Conservation (phyloP, 2,113 vertebrate species). For the Heterotilapia buettikoferi region DNA sequence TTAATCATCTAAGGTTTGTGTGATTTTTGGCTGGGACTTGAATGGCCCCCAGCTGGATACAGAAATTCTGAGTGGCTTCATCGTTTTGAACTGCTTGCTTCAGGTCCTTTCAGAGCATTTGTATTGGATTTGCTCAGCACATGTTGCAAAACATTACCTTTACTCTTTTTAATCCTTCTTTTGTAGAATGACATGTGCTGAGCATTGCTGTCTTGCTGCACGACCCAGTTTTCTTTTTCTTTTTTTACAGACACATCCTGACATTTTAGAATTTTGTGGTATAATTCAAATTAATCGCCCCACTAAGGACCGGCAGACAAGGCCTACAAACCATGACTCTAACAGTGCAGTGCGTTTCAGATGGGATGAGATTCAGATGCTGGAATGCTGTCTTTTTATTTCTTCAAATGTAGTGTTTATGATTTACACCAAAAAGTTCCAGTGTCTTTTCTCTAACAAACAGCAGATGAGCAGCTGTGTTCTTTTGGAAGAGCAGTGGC, state of each 20-base stretch:
- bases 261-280: neutral
- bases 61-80: neutral
- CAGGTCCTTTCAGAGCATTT: neutral
- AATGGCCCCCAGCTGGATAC: neutral
- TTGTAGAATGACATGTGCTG: neutral
- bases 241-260: neutral
- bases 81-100: neutral
- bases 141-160: neutral
- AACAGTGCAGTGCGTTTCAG: neutral
- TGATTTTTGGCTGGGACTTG: neutral
- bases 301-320: accelerated
- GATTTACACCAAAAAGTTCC: neutral
- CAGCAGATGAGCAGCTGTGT: neutral
- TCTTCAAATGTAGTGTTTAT: neutral
- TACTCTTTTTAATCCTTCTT: neutral
- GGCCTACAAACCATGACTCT: neutral
- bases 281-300: accelerated
- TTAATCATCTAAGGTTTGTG: neutral
- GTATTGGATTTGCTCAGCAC: neutral
- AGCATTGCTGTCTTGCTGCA: neutral
- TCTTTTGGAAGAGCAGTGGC: neutral
- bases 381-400: neutral
- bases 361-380: neutral
- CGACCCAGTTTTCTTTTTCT: neutral
- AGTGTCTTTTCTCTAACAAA: neutral